Conservation (phyloP, 2,888 invertebrate species). For the Creontiades dilutus region DNA sequence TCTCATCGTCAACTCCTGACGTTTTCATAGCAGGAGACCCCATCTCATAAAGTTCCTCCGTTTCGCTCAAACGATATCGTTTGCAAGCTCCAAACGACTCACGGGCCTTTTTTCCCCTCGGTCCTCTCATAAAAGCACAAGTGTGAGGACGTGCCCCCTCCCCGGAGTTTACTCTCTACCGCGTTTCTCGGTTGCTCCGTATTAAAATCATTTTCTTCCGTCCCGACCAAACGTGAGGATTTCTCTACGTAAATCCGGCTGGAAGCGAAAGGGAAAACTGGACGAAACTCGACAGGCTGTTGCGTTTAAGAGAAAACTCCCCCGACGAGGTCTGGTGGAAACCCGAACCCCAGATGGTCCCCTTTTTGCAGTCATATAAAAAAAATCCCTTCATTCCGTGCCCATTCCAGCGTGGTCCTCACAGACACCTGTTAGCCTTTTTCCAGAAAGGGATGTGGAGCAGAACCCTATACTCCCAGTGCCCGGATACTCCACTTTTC, state of each 20-base stretch:
- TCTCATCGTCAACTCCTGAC: constrained; percentile 16
- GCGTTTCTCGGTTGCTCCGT: neutral
- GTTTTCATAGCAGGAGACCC: neutral
- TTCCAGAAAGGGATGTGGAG: neutral
- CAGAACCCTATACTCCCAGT: neutral
- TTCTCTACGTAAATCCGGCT: neutral
- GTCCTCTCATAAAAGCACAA: constrained; percentile 11
- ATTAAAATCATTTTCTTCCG: constrained; percentile 16
- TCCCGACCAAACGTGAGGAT: constrained; percentile 4
- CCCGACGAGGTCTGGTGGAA: neutral
- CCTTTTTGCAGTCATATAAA: constrained; percentile 6
- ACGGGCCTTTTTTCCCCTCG: neutral
- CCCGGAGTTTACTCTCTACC: neutral
- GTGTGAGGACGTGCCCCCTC: neutral
- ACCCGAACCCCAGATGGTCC: constrained; percentile 30
- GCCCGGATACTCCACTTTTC: constrained; percentile 16
- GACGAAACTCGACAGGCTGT: neutral
- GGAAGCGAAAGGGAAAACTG: neutral
- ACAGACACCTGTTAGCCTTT: constrained; percentile 23
- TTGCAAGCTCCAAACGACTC: neutral
- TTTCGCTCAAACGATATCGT: neutral
- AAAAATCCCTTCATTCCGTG: neutral
- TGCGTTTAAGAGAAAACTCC: neutral
- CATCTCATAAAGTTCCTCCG: constrained; percentile 11
- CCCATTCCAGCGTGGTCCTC: neutral